Base-by-base conservation (phyloP, 2,888 invertebrate species). In the Lasioglossum pauxillum region DNA sequence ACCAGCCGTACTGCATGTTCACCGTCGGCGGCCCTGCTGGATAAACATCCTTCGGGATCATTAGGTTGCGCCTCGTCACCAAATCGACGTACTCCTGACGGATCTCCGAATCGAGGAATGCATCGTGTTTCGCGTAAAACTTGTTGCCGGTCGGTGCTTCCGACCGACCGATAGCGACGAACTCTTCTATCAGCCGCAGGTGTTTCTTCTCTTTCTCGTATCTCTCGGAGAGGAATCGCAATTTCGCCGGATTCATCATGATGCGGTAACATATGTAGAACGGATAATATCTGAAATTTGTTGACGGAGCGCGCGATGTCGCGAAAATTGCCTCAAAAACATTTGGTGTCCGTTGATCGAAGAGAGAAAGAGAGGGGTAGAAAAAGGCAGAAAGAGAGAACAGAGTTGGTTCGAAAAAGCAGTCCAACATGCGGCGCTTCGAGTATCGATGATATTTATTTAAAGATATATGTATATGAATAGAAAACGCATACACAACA, bases 401-500 rank as follows among this genome's bases (percentile, higher is more conserved):
- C n/a, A 57, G n/a, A 57, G 12, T 67, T 35, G 35, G 5, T 49
- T 31, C 57, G 16, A 23, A 5, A n/a, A 64, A 12, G 67, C 16
- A n/a, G n/a, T 16, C 35, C 44, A 5, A 53, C 41, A 41, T 7
- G 38, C 10, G 16, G 35, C 19, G 23, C 12, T 31, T 38, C 49
- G 69, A 77, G 86, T 89, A 89, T 85, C 87, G 88, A 90, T 35
- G 35, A 74, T 91, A 90, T 95, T 95, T 94, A 94, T 94, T 94
- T 94, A 91, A 94, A 94, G 94, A 94, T 95, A 94, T 95, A 93
- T 92, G 93, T 93, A 92, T 93, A 94, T 93, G 92, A 92, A 94
- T 94, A 95, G 91, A 95, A 95, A 94, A 95, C 93, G 93, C 94
- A 92, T 94, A 94, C 93, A 92, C 93, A 93, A 94, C 92, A 94